Conservation (phyloP, 2,888 invertebrate genomes). For the Arrhopalites spinosus region DNA sequence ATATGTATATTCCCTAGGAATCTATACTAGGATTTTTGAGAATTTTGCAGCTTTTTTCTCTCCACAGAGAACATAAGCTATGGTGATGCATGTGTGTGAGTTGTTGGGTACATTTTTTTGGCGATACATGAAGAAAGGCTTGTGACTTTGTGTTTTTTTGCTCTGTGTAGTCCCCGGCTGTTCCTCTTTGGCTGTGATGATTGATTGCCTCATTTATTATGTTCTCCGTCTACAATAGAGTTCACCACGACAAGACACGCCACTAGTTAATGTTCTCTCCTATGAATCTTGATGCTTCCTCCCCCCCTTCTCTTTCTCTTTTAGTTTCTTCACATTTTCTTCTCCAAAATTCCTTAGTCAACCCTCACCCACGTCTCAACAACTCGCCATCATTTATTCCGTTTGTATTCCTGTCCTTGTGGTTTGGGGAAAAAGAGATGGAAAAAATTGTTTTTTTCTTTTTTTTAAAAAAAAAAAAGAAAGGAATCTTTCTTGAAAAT, state of each 20-base stretch:
- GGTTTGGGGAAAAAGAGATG: no score
- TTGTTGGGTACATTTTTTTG: no score
- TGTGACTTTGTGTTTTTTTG: not conserved
- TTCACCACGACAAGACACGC: constrained; percentile 3
- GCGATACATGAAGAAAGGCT: not conserved
- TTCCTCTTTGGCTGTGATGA: constrained; percentile 23
- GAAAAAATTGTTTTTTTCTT: no score
- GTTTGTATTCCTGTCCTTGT: no score
- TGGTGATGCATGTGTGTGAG: not conserved
- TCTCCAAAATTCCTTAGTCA: not conserved
- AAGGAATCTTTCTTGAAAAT: no score
- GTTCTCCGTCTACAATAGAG: constrained; percentile 22
- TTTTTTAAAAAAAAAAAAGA: no score
- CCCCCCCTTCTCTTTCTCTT: not conserved
- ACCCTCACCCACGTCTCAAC: not conserved
- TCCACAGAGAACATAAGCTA: not conserved
- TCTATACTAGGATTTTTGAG: no score
- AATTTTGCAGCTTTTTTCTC: no score
- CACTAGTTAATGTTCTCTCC: constrained; percentile 10
- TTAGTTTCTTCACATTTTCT: not conserved
- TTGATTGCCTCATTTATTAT: constrained; percentile 40
- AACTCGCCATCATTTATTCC: no score
- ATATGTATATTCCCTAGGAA: no score
- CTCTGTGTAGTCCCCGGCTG: not conserved
- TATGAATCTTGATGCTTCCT: not conserved